Evolutionary conservation across 2,113 vertebrate species (phyloP).

Genomic region (Ammospiza nelsoni): DNA sequence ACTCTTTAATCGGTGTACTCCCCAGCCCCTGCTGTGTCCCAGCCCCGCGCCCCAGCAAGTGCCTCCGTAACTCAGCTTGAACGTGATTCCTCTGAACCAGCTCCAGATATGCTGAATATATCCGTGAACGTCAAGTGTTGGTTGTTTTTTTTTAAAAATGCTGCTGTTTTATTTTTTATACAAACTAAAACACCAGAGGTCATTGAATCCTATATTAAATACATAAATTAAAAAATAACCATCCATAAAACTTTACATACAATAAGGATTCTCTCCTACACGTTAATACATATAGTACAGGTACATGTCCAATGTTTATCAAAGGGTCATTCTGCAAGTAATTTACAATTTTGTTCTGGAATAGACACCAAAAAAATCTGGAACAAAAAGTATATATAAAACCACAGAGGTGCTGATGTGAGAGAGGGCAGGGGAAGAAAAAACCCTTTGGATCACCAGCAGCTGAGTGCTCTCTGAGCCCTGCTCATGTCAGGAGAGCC

Average conservation of each 20-base stretch:
- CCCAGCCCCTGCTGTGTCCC: neutral
- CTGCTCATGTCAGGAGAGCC: neutral
- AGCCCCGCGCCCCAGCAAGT: neutral
- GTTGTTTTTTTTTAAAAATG: constrained; percentile 58
- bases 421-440: neutral
- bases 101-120: neutral
- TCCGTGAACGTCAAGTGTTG: neutral
- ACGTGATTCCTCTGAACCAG: neutral
- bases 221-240: constrained; percentile 85
- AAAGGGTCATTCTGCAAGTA: constrained; percentile 64
- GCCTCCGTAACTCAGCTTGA: neutral
- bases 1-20: neutral
- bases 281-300: constrained; percentile 75
- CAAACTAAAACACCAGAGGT: constrained; percentile 82
- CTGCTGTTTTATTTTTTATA: constrained; percentile 78
- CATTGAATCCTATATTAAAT: constrained; percentile 82
- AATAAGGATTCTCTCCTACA: constrained; percentile 77
- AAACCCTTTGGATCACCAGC: neutral
- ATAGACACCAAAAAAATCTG: constrained; percentile 41
- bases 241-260: constrained; percentile 84
- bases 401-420: constrained; percentile 57
- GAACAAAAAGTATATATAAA: constrained; percentile 43
- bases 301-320: constrained; percentile 70
- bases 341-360: constrained; percentile 58
- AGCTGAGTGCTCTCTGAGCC: neutral